These are phyloP conservation scores for Pangasius krempfi DNA, from an alignment of 2,797 vertebrate species.

Conservation along the genomic window DNA sequence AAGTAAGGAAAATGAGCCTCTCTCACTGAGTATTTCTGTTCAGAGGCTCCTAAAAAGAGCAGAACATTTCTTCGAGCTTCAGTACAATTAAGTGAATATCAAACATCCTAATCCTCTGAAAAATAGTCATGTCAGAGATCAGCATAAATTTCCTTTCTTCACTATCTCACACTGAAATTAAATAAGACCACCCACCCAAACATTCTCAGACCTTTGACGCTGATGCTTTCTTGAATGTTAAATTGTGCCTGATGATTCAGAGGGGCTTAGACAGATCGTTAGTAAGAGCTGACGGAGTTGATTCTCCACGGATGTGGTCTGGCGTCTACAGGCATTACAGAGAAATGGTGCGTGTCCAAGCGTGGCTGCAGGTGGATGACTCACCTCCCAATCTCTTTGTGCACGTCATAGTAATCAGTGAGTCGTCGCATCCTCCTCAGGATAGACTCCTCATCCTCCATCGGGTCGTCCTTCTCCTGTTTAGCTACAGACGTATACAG, in stretches of 20 bases:
- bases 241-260: slow-evolving; percentile 40
- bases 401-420: slow-evolving; percentile 89
- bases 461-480: slow-evolving; percentile 72
- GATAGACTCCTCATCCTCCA: slow-evolving; percentile 82
- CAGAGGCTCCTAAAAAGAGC: not conserved
- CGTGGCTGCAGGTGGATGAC: slow-evolving; percentile 32
- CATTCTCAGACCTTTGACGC: not conserved
- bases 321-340: slow-evolving; percentile 42
- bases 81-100: not conserved
- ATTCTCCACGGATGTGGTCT: slow-evolving; percentile 25
- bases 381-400: slow-evolving; percentile 94
- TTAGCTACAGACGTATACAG: slow-evolving; percentile 58
- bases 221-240: slow-evolving; percentile 31
- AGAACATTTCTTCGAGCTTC: not conserved
- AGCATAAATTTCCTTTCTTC: not conserved
- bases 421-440: slow-evolving; percentile 83
- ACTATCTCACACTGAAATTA: not conserved
- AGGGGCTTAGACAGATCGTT: slow-evolving; percentile 27
- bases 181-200: slow-evolving; percentile 16
- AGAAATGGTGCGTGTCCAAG: slow-evolving; percentile 52
- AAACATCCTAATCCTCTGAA: not conserved
- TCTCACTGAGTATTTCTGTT: not conserved
- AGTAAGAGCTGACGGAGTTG: slow-evolving; percentile 28
- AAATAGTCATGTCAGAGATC: not conserved
- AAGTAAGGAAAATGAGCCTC: not conserved